Evolutionary conservation across 2,888 invertebrate genomes (phyloP).

Genomic region (Sacculina carcini): DNA sequence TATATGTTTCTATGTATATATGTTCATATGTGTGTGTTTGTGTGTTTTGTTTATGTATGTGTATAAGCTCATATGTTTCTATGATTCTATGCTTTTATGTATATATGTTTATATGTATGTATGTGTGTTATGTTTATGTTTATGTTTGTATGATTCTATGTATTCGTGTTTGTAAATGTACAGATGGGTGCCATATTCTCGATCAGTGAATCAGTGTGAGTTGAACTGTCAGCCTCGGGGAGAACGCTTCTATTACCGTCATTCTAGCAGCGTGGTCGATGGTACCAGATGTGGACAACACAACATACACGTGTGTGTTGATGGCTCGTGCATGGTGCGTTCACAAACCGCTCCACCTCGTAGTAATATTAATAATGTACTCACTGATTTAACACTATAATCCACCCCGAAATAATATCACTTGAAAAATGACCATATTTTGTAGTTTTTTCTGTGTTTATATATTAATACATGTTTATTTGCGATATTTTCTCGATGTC

Average conservation of each 20-base stretch:
- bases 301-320: conserved; percentile 70
- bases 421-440: not conserved
- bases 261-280: conserved; percentile 50
- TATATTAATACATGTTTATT: too few relatives aligned
- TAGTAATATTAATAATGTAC: too few relatives aligned
- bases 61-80: too few relatives aligned
- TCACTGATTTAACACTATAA: not conserved
- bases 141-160: not conserved
- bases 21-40: too few relatives aligned
- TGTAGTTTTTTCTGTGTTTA: too few relatives aligned
- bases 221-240: conserved; percentile 81
- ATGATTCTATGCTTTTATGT: too few relatives aligned
- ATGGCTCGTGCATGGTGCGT: conserved; percentile 67
- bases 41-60: too few relatives aligned
- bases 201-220: conserved; percentile 70
- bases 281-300: conserved; percentile 58
- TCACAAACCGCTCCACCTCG: too few relatives aligned
- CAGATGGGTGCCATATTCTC: conserved; percentile 68
- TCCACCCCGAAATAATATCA: not conserved
- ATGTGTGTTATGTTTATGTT: not conserved
- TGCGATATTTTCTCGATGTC: too few relatives aligned
- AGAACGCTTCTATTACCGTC: conserved; percentile 70
- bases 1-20: too few relatives aligned
- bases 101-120: too few relatives aligned
- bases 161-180: too few relatives aligned